A percentile compares a stretch with the other conserved stretches of the same genome.
Evolutionary conservation across 2,888 invertebrate species (phyloP).

Genomic region (Drosophila greeni): DNA sequence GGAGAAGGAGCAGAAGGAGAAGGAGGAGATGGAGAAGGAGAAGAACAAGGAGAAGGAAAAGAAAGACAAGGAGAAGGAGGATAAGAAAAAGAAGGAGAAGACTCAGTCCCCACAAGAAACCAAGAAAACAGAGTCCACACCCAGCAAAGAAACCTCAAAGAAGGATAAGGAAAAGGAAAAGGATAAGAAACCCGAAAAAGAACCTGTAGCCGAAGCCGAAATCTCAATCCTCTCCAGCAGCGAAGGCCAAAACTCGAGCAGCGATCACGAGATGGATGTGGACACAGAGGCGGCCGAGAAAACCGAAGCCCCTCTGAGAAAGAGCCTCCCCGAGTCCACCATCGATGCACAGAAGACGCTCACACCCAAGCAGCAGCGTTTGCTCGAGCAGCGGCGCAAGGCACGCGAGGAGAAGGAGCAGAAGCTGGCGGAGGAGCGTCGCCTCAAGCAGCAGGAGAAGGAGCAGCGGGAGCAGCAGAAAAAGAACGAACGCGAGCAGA

Average conservation of each 20-base stretch:
- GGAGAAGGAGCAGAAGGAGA: background rate
- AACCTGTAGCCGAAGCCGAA: constrained; percentile 4
- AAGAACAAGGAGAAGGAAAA: constrained; percentile 1
- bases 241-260: constrained; percentile 32
- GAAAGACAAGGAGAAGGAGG: no score
- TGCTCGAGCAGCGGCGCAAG: constrained; percentile 68
- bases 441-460: constrained; percentile 77
- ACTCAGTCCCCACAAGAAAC: background rate
- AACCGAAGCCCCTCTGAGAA: constrained; percentile 7
- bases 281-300: constrained; percentile 41
- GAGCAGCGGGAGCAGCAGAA: constrained; percentile 70
- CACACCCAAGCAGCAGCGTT: constrained; percentile 73
- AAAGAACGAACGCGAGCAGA: constrained; percentile 79
- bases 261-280: constrained; percentile 40
- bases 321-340: background rate
- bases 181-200: constrained; percentile 9
- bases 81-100: background rate
- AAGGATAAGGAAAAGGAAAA: background rate
- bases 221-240: constrained; percentile 41
- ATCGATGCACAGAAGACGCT: constrained; percentile 37
- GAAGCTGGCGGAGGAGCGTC: constrained; percentile 79
- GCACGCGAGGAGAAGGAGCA: constrained; percentile 77
- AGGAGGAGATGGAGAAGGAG: background rate
- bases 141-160: background rate
- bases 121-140: background rate